Conservation (phyloP, 2,888 invertebrate species). For the Lepidochrysops patricia region DNA sequence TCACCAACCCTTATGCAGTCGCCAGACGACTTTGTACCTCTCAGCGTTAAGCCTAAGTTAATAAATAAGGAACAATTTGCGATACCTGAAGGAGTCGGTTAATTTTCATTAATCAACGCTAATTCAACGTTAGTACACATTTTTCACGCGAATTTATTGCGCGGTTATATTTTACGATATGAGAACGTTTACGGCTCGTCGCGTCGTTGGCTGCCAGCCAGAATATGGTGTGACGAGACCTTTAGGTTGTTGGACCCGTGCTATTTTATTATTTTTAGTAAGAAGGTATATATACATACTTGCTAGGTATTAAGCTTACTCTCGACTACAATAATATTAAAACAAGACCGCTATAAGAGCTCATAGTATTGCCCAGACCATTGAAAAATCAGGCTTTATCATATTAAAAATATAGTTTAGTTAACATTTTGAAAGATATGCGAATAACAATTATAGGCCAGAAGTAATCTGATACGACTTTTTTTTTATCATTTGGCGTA, state of each 20-base stretch:
- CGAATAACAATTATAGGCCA: too few species aligned
- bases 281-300: too few species aligned
- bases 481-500: too few species aligned
- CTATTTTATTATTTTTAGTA: neutral
- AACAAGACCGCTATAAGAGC: too few species aligned
- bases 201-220: neutral
- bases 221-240: neutral
- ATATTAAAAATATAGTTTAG: too few species aligned
- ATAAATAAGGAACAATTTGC: slow-evolving; percentile 9
- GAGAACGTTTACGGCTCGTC: slow-evolving; percentile 13
- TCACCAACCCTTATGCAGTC: too few species aligned
- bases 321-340: too few species aligned
- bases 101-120: slow-evolving; percentile 12
- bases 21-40: neutral
- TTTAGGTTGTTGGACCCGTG: neutral
- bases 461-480: too few species aligned
- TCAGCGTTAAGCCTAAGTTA: neutral
- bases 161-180: slow-evolving; percentile 14
- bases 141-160: slow-evolving; percentile 13
- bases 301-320: too few species aligned
- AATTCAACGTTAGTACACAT: slow-evolving; percentile 11
- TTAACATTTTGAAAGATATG: too few species aligned
- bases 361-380: too few species aligned
- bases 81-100: neutral
- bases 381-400: too few species aligned